These are phyloP conservation scores for Phataginus tetradactyla DNA, from an alignment of 2,797 vertebrate genomes.

Conservation along the genomic window DNA sequence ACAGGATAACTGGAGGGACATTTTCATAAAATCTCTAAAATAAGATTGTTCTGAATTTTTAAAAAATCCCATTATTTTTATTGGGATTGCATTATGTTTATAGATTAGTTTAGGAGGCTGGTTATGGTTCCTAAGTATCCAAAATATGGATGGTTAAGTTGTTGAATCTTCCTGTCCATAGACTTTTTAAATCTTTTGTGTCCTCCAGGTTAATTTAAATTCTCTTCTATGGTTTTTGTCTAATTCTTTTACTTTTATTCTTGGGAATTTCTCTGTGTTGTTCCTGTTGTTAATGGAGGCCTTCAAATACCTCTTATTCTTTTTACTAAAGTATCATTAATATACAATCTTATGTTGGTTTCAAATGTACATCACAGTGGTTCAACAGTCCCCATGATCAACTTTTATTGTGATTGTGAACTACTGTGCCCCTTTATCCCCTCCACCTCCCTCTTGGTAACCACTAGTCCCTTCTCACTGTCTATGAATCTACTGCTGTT, in stretches of 20 bases:
- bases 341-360: no score
- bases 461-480: no score
- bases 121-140: no score
- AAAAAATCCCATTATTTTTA: neutral
- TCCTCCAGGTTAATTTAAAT: neutral
- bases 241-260: neutral
- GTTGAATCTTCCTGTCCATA: neutral
- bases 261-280: neutral
- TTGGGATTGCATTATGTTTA: neutral
- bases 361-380: no score
- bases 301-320: no score
- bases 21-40: neutral
- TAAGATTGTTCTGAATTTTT: neutral
- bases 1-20: neutral
- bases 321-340: no score
- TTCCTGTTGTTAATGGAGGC: neutral
- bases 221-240: neutral
- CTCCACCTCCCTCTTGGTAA: no score
- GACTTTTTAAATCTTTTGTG: neutral
- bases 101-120: conserved; percentile 13
- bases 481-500: no score
- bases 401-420: no score
- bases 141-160: neutral
- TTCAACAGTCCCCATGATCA: no score
- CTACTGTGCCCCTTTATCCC: no score